A percentile compares a stretch with the other conserved stretches of the same genome.
phyloP scores from a whole-genome alignment of 2,113 vertebrate species.

The Dendropsophus ebraccatus region DNA sequence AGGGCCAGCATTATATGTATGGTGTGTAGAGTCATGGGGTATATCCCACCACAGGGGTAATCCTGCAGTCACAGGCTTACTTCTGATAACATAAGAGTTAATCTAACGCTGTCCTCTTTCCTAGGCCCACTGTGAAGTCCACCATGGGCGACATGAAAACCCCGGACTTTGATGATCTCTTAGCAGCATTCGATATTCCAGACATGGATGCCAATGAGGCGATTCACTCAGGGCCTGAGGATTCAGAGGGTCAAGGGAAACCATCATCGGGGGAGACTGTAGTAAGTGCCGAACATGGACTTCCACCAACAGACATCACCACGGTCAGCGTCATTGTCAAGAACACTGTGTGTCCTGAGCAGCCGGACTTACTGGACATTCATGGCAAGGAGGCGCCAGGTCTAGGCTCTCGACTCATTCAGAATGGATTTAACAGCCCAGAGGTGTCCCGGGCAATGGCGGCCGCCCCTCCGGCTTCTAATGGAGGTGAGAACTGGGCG shows the following conservation, averaged over 20 bases:
- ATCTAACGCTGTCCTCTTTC: not conserved
- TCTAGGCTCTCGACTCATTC: conserved; percentile 63
- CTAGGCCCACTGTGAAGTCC: conserved; percentile 66
- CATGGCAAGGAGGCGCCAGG: conserved; percentile 59
- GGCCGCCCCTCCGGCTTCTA: conserved; percentile 55
- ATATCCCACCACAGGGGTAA: too few relatives aligned
- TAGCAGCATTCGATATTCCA: conserved; percentile 97
- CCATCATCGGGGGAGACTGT: conserved; percentile 64
- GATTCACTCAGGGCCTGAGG: conserved; percentile 86
- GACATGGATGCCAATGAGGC: conserved; percentile 95
- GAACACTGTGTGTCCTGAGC: conserved; percentile 85
- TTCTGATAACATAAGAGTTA: not conserved
- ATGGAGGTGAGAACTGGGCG: conserved; percentile 67
- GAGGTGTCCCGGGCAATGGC: conserved; percentile 64
- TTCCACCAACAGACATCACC: conserved; percentile 74
- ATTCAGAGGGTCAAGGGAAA: conserved; percentile 71
- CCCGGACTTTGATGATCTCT: conserved; percentile 94
- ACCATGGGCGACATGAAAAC: conserved; percentile 99
- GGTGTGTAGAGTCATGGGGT: too few relatives aligned
- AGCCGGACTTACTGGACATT: conserved; percentile 67
- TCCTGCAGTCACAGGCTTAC: not conserved
- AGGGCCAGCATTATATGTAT: too few relatives aligned
- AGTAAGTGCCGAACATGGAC: conserved; percentile 64
- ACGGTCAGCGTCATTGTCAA: conserved; percentile 96
- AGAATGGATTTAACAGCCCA: conserved; percentile 73